phyloP scores from a whole-genome alignment of 2,113 vertebrate species.

The Aphyosemion australe region DNA sequence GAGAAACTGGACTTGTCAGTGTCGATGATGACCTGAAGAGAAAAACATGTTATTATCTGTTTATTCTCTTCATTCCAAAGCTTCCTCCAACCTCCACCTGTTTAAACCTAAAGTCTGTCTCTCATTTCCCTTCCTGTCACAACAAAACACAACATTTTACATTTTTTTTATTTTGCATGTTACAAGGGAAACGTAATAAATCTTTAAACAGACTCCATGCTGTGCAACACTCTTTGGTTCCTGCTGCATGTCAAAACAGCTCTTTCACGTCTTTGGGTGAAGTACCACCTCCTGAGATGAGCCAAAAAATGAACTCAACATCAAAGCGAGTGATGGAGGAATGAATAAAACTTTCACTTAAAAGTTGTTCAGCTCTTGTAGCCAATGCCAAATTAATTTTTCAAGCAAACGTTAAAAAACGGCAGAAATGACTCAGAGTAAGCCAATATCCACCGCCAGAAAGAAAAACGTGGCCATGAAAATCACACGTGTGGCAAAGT shows the following conservation, averaged over 20 bases:
- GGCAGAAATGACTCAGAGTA: neutral
- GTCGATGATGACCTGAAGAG: slow-evolving; percentile 83
- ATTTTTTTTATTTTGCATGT: neutral
- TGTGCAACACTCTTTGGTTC: neutral
- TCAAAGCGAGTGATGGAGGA: neutral
- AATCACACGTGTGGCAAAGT: too few species aligned
- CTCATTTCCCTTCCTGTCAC: neutral
- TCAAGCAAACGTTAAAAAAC: neutral
- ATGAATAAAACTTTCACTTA: neutral
- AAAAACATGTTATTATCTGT: neutral
- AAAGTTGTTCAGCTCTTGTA: neutral
- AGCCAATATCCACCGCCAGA: neutral
- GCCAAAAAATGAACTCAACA: slow-evolving; percentile 17
- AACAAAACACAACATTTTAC: neutral
- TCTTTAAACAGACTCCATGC: slow-evolving; percentile 4
- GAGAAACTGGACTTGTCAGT: slow-evolving; percentile 83
- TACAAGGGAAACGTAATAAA: neutral
- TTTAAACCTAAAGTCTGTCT: neutral
- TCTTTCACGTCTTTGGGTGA: slow-evolving; percentile 1
- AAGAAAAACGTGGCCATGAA: neutral
- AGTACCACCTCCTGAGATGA: neutral
- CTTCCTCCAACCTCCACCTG: neutral
- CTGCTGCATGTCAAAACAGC: slow-evolving; percentile 7
- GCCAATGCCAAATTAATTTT: neutral
- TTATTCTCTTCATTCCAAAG: neutral